Conservation (phyloP, 2,113 vertebrate genomes). For the Thunnus maccoyii region DNA sequence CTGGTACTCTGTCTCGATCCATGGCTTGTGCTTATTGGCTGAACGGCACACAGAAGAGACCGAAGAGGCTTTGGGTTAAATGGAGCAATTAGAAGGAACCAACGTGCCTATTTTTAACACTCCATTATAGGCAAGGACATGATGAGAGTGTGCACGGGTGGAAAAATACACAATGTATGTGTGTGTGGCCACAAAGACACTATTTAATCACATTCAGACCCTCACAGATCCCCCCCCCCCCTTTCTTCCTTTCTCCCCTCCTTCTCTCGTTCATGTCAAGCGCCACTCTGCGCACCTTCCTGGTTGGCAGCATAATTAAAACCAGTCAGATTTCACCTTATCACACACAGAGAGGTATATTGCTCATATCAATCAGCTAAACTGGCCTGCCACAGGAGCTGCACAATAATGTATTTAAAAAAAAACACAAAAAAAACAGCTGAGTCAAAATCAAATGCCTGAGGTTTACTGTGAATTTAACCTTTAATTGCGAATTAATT, state of each 20-base stretch:
- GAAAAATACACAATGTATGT: constrained; percentile 43
- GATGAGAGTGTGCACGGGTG: constrained; percentile 31
- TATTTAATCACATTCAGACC: constrained; percentile 40
- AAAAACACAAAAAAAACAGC: constrained; percentile 9
- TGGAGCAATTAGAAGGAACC: constrained; percentile 74
- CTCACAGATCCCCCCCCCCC: constrained; percentile 8
- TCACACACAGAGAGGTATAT: constrained; percentile 67
- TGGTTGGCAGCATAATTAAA: constrained; percentile 72
- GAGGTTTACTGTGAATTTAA: constrained; percentile 76
- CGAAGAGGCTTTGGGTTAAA: constrained; percentile 72
- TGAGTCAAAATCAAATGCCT: constrained; percentile 65
- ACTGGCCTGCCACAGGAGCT: constrained; percentile 33
- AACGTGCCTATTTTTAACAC: constrained; percentile 71
- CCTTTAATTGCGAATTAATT: constrained; percentile 82
- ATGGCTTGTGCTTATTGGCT: constrained; percentile 99
- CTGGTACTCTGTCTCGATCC: constrained; percentile 99
- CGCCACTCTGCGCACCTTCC: constrained; percentile 51
- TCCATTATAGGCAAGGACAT: constrained; percentile 56
- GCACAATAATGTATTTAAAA: constrained; percentile 16
- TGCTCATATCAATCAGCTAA: constrained; percentile 72
- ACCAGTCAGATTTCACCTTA: constrained; percentile 62
- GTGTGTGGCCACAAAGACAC: constrained; percentile 47
- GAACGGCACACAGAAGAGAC: constrained; percentile 67
- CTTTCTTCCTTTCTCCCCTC: constrained; percentile 11
- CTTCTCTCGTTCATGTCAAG: constrained; percentile 23